Evolutionary conservation across 1,140 invertebrate genomes (phyloP), one percentile per base, ranked within the genome.

Genomic region (Mesaphorura yosii): DNA sequence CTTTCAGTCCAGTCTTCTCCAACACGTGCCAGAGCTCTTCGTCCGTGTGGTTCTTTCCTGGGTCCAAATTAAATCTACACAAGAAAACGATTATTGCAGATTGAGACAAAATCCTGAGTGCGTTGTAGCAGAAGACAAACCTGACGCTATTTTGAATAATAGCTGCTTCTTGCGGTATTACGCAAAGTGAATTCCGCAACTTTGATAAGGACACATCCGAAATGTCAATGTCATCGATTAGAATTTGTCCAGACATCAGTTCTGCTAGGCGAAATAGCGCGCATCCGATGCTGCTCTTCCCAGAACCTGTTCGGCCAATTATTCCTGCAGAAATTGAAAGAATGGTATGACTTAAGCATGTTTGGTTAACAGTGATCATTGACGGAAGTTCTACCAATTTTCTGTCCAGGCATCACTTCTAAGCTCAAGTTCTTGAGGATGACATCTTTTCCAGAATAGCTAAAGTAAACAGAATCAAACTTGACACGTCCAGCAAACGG

Each of bases 121-220:
- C 14, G 49, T 22, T 23, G n/a, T 14, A 54, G 25, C 45, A 22
- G 25, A 14, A 38, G 23, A 55, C 46, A n/a, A 53, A 68, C 59
- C 78, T 66, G 22, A 79, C 63, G 20, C 69, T 71, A 17, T 79
- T 78, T 5, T 71, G 76, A 57, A 84, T 83, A n/a, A 83, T 66
- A 4, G 81, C 73, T 0, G 81, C 79, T 65, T 83, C 80, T 65
- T 83, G 80, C n/a, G 82, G 81, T 53, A 84, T 80, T 28, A 82
- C 78, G 1, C 79, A 77, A 17, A 84, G 66, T 50, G 73, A 53
- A n/a, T 66, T 67, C 7, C 73, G 63, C 1, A 75, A 55, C 44
- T 67, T 63, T 70, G 72, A 58, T 5, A 78, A 62, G 4, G 69
- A 65, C 4, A 78, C 48, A 14, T 66, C 66, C 10, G 68, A 64